These are phyloP conservation scores for Sturmia bella DNA, from an alignment of 2,888 invertebrate genomes.

Conservation along the genomic window DNA sequence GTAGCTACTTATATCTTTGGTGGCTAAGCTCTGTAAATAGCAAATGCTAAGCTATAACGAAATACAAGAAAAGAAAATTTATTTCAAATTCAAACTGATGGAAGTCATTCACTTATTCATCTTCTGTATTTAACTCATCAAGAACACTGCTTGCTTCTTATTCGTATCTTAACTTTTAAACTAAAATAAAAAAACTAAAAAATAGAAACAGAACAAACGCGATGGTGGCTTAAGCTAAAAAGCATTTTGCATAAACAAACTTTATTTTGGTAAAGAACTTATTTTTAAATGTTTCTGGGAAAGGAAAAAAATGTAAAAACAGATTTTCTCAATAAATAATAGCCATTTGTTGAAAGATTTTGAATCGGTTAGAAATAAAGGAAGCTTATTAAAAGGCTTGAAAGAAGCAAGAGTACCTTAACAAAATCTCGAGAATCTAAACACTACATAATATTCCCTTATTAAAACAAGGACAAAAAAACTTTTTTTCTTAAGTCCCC, in stretches of 20 bases:
- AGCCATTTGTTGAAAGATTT: constrained; percentile 41
- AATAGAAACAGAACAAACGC: neutral
- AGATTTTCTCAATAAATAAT: constrained; percentile 48
- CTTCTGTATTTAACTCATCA: constrained; percentile 49
- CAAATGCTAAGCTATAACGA: no score
- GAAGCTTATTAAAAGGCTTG: constrained; percentile 5
- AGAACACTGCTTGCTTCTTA: constrained; percentile 17
- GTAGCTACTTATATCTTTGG: no score
- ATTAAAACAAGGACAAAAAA: no score
- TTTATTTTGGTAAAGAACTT: constrained; percentile 18
- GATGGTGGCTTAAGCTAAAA: constrained; percentile 15
- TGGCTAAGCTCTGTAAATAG: constrained; percentile 21
- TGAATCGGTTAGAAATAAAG: constrained; percentile 11
- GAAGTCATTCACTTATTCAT: constrained; percentile 49
- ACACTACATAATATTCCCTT: neutral
- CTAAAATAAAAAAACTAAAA: neutral
- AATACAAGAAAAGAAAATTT: constrained; percentile 34
- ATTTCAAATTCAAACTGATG: constrained; percentile 29
- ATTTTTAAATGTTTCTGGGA: neutral
- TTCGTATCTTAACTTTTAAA: constrained; percentile 11
- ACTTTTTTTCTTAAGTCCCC: no score
- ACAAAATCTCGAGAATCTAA: neutral
- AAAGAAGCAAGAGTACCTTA: constrained; percentile 1
- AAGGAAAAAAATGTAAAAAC: neutral
- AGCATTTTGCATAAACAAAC: constrained; percentile 29